These are phyloP conservation scores for Tachysurus vachellii DNA, from an alignment of 2,113 vertebrate genomes.

Conservation along the genomic window DNA sequence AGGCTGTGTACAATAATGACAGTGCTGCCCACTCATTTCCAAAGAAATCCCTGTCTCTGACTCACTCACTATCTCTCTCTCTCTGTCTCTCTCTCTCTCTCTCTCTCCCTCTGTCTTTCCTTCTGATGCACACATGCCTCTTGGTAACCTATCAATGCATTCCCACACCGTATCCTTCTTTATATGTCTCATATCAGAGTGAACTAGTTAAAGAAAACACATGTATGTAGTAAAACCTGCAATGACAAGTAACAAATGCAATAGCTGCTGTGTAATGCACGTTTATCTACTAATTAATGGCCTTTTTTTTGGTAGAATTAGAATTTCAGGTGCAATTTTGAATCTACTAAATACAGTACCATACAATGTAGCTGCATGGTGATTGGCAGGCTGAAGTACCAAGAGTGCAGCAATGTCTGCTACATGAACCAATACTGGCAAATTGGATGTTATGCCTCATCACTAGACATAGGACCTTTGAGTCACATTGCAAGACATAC, in stretches of 20 bases:
- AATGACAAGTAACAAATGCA: neutral
- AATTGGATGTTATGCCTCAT: neutral
- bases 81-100: neutral
- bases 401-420: neutral
- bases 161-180: neutral
- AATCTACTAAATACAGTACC: neutral
- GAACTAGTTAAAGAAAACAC: neutral
- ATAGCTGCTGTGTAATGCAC: neutral
- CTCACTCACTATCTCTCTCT: neutral
- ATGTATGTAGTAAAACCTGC: neutral
- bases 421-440: neutral
- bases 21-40: neutral
- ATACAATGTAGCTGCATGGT: neutral
- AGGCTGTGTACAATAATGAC: neutral
- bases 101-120: too few relatives aligned
- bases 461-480: neutral
- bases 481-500: neutral
- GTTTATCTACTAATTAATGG: neutral
- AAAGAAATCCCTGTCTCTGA: slow-evolving; percentile 1
- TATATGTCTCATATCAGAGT: neutral
- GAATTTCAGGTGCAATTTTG: neutral
- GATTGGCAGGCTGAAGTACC: neutral
- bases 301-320: neutral
- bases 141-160: neutral
- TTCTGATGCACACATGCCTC: neutral